phyloP scores from a whole-genome alignment of 2,797 vertebrate species.

The Chelidonichthys spinosus region DNA sequence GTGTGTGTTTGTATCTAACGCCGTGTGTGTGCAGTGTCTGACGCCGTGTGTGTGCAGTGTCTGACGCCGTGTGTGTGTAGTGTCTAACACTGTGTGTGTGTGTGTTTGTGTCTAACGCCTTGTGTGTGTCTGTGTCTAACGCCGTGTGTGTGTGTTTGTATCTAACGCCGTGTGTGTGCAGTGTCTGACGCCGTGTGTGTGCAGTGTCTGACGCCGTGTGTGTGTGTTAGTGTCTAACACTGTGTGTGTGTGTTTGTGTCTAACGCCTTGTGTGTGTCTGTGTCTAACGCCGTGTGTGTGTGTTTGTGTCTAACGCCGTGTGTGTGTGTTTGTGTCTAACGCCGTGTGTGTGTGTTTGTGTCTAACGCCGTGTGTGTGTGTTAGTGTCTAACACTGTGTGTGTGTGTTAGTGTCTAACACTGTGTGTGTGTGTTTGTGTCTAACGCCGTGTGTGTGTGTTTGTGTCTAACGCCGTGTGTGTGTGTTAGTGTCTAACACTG shows the following conservation, averaged over 20 bases:
- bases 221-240: slow-evolving; percentile 77
- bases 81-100: slow-evolving; percentile 18
- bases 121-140: no score
- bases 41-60: slow-evolving; percentile 26
- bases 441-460: slow-evolving; percentile 10
- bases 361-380: slow-evolving; percentile 16
- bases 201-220: slow-evolving; percentile 9
- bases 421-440: slow-evolving; percentile 32
- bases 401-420: slow-evolving; percentile 68
- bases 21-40: slow-evolving; percentile 30
- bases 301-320: no score
- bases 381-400: slow-evolving; percentile 77
- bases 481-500: not conserved
- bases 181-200: slow-evolving; percentile 4
- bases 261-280: slow-evolving; percentile 18
- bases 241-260: slow-evolving; percentile 69
- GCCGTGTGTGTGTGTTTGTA: slow-evolving; percentile 32
- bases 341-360: slow-evolving; percentile 14
- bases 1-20: slow-evolving; percentile 67
- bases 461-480: slow-evolving; percentile 10
- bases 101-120: no score
- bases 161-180: slow-evolving; percentile 26
- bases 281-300: slow-evolving; percentile 33
- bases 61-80: slow-evolving; percentile 1
- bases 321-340: not conserved